These are phyloP conservation scores for Brachymystax lenok DNA, from an alignment of 2,797 vertebrate genomes.

Conservation along the genomic window DNA sequence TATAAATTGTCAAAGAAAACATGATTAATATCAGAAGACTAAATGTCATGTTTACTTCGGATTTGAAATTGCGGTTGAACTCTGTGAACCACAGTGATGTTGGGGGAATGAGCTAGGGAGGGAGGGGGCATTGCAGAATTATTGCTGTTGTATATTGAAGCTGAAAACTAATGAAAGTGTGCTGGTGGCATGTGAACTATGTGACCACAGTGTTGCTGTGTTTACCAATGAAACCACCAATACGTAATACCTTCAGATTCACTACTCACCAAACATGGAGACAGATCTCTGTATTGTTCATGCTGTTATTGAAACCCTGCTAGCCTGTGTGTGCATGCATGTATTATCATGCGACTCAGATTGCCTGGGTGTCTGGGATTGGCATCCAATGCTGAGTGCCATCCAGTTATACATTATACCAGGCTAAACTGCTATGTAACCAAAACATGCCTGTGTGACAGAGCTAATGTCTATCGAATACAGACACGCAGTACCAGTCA, in stretches of 20 bases:
- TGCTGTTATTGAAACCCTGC: neutral
- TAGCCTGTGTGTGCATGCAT: neutral
- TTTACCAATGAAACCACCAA: neutral
- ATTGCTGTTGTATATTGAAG: neutral
- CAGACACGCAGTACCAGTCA: too few species aligned
- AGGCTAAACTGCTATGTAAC: too few species aligned
- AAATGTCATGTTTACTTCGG: neutral
- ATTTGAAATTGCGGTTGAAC: slow-evolving; percentile 7
- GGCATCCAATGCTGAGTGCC: neutral
- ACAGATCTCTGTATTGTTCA: neutral
- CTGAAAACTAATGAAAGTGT: neutral
- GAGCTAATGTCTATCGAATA: too few species aligned
- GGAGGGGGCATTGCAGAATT: neutral
- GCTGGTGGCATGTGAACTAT: neutral
- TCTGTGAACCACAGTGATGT: neutral
- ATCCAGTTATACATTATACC: too few species aligned
- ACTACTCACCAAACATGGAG: neutral
- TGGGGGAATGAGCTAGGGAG: neutral
- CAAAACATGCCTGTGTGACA: too few species aligned
- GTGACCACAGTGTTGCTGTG: neutral
- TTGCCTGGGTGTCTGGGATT: neutral
- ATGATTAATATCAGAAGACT: slow-evolving; percentile 4
- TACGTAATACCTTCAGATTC: neutral
- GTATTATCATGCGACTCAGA: neutral
- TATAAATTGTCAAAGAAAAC: neutral